Evolutionary conservation across 92 coral and sea anemone species (phyloP).

Genomic region (Siderastrea radians): DNA sequence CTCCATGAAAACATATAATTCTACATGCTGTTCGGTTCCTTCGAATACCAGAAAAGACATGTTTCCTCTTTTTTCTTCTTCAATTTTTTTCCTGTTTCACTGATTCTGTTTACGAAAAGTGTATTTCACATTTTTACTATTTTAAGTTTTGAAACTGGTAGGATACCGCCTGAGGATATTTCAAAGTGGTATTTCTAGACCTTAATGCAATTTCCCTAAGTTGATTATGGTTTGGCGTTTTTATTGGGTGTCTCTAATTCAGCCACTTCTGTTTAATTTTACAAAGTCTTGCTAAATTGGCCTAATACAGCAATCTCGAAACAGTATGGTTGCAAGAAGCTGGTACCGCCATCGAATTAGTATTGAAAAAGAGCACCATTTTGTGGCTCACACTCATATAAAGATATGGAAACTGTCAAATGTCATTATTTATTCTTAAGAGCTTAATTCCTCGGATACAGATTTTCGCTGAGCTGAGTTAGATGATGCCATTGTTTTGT

Average conservation of each 20-base stretch:
- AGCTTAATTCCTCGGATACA: not conserved
- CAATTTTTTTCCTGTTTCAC: not conserved
- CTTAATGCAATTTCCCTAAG: conserved; percentile 16
- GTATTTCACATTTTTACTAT: not conserved
- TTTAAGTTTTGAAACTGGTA: not conserved
- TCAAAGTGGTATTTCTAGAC: conserved; percentile 8
- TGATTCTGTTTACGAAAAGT: not conserved
- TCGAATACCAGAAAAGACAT: not conserved
- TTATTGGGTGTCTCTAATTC: conserved; percentile 27
- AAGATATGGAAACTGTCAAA: conserved; percentile 12
- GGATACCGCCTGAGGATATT: conserved; percentile 18
- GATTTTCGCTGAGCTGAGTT: not conserved
- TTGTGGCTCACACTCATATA: conserved; percentile 15
- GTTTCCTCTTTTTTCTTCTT: not conserved
- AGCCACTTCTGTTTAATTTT: conserved; percentile 30
- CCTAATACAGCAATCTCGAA: conserved; percentile 38
- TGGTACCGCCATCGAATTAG: conserved; percentile 15
- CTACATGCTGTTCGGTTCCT: not conserved
- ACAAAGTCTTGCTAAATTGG: conserved; percentile 43
- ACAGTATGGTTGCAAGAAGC: conserved; percentile 19
- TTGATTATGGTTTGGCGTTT: conserved; percentile 19
- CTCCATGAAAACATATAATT: not conserved
- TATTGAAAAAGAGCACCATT: conserved; percentile 29
- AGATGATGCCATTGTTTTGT: conserved; percentile 26
- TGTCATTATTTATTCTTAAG: not conserved